phyloP scores from a whole-genome alignment of 2,113 vertebrate genomes.

The Mesocricetus auratus region DNA sequence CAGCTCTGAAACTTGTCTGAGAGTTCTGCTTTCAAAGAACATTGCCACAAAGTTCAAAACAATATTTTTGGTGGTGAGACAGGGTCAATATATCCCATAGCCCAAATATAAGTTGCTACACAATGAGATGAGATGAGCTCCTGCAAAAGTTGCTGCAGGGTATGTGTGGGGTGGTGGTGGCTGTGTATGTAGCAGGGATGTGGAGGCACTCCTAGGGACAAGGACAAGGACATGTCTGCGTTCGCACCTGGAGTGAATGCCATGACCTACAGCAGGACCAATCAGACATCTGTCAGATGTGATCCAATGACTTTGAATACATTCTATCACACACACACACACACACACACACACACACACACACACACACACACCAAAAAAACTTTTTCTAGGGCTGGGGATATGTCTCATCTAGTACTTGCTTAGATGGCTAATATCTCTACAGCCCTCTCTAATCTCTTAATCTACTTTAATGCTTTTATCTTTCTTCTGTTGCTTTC shows the following conservation, averaged over 20 bases:
- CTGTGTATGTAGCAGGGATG: not conserved
- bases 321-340: not conserved
- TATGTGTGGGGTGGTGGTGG: too few species aligned
- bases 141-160: not conserved
- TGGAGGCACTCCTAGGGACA: not conserved
- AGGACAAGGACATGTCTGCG: not conserved
- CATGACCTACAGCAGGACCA: not conserved
- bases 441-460: not conserved
- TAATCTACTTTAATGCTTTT: not conserved
- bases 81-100: not conserved
- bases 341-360: too few species aligned
- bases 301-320: not conserved
- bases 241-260: not conserved
- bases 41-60: not conserved
- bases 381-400: not conserved
- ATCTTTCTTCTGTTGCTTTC: not conserved
- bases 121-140: not conserved
- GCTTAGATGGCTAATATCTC: not conserved
- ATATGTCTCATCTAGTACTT: too few species aligned
- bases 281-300: not conserved
- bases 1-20: not conserved
- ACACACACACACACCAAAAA: not conserved
- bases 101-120: not conserved
- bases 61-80: not conserved
- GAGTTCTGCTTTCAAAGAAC: conserved; percentile 43